phyloP scores from a whole-genome alignment of 2,888 invertebrate genomes.

The Eutolmus rufibarbis region DNA sequence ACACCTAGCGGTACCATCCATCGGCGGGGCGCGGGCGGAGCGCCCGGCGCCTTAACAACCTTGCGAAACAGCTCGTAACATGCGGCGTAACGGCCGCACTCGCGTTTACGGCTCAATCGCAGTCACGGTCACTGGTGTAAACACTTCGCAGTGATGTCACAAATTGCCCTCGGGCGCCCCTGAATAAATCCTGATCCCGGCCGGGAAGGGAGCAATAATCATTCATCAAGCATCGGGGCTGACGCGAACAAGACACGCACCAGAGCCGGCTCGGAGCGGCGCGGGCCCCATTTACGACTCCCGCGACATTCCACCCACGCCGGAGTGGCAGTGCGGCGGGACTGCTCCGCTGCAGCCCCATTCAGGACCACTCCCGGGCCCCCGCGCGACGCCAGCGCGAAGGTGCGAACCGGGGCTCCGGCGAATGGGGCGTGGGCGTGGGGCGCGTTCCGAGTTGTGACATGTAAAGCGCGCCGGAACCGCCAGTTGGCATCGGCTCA shows the following conservation, averaged over 20 bases:
- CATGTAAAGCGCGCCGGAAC: slow-evolving; percentile 32
- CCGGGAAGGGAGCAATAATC: slow-evolving; percentile 14
- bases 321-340: background rate
- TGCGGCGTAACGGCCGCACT: background rate
- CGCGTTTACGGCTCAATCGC: slow-evolving; percentile 4
- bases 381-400: background rate
- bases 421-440: background rate
- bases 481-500: slow-evolving; percentile 40
- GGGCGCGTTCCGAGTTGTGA: background rate
- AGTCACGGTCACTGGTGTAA: slow-evolving; percentile 10
- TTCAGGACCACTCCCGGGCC: background rate
- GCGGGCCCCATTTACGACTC: slow-evolving; percentile 12
- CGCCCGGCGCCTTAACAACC: background rate
- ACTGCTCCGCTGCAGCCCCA: slow-evolving; percentile 15
- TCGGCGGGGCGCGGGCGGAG: no score
- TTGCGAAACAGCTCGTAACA: background rate
- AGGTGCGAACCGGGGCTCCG: slow-evolving; percentile 23
- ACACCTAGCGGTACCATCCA: background rate
- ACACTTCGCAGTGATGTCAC: background rate
- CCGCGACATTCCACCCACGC: slow-evolving; percentile 21
- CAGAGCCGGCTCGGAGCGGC: background rate
- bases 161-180: background rate
- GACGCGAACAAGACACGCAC: slow-evolving; percentile 28
- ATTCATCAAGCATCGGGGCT: slow-evolving; percentile 6
- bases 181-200: background rate